Evolutionary conservation across 2,113 vertebrate genomes (phyloP).

Genomic region (Gadus chalcogrammus): DNA sequence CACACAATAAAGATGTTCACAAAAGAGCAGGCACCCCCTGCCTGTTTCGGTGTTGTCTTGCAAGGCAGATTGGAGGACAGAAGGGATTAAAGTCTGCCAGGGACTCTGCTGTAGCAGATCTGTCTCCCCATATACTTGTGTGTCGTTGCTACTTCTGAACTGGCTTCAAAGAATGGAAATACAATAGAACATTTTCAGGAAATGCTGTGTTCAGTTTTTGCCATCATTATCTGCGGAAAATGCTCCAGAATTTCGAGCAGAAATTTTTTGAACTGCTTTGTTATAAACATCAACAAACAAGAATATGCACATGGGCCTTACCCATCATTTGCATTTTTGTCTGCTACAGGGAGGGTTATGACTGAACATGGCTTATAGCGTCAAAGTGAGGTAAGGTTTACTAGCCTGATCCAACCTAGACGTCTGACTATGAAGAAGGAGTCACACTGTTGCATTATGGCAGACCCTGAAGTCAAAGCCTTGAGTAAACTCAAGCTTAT

Average conservation of each 20-base stretch:
- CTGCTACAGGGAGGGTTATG: not conserved
- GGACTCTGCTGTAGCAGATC: conserved; percentile 31
- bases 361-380: conserved; percentile 10
- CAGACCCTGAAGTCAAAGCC: conserved; percentile 9
- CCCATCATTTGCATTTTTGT: conserved; percentile 14
- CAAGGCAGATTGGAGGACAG: conserved; percentile 30
- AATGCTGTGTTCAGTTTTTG: conserved; percentile 46
- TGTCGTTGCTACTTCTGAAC: conserved; percentile 48
- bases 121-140: conserved; percentile 34
- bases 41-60: conserved; percentile 30
- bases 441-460: conserved; percentile 37
- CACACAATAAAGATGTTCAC: conserved; percentile 41
- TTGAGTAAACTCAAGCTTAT: conserved; percentile 49
- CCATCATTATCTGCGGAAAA: conserved; percentile 51
- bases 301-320: conserved; percentile 1
- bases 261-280: conserved; percentile 6
- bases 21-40: conserved; percentile 42
- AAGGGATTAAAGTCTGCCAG: conserved; percentile 14
- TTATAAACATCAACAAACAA: too few relatives aligned
- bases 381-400: not conserved
- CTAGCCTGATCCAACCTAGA: conserved; percentile 19
- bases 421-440: conserved; percentile 5
- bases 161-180: conserved; percentile 51
- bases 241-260: conserved; percentile 10
- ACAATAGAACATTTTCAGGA: conserved; percentile 31